Conservation (phyloP, 35 echinoderm and acorn worm genomes). For the Heliocidaris tuberculata region DNA sequence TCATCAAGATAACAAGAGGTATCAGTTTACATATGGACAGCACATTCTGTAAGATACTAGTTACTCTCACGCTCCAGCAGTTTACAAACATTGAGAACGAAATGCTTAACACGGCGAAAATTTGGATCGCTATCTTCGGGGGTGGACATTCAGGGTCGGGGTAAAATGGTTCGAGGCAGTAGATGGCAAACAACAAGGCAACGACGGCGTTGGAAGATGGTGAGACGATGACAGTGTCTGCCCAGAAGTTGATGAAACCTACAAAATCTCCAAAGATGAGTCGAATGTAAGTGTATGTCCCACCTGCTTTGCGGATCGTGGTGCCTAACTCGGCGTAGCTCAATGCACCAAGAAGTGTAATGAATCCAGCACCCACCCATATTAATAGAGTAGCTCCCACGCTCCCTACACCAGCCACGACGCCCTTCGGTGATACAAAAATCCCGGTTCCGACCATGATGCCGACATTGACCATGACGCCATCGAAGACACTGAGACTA, state of each 20-base stretch:
- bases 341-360: background rate
- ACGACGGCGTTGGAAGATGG: background rate
- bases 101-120: background rate
- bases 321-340: conserved; percentile 39
- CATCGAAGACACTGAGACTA: background rate
- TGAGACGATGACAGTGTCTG: background rate
- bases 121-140: background rate
- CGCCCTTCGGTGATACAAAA: conserved; percentile 85
- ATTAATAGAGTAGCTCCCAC: conserved; percentile 66
- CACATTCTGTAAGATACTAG: background rate
- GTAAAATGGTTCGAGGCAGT: conserved; percentile 22
- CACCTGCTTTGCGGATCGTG: conserved; percentile 31
- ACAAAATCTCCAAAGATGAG: background rate
- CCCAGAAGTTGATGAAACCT: background rate
- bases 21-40: conserved; percentile 29
- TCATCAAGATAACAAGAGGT: conserved; percentile 45
- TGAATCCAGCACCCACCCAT: conserved; percentile 62
- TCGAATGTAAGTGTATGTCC: conserved; percentile 2
- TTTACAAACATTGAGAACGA: conserved; percentile 25
- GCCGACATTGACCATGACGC: conserved; percentile 32
- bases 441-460: conserved; percentile 80
- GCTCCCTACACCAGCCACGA: conserved; percentile 52
- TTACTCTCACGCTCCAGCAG: conserved; percentile 37
- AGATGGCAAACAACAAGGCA: background rate
- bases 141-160: background rate